Base-by-base conservation (phyloP, 1,140 invertebrate genomes). In the Trachymyrmex cornetzi region DNA sequence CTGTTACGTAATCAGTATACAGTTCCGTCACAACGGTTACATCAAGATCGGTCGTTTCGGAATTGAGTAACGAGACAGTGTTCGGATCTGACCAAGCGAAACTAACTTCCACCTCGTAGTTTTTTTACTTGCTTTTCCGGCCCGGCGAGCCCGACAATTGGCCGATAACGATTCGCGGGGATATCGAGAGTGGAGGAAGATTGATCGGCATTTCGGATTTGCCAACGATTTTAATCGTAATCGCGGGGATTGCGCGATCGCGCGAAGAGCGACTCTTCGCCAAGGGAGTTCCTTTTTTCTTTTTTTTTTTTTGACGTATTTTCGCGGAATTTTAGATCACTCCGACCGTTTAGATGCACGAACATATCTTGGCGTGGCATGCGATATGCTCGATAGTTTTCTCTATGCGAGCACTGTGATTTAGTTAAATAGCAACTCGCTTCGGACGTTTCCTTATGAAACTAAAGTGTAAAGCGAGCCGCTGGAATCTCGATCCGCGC, bases 391-490 rank as follows among this genome's bases (percentile, higher is more conserved):
- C 69, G 22, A 9, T 57, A 50, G 48, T 86, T 89, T 89, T 89
- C 82, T 80, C 87, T 34, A 30, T 11, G 66, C 57, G 57, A 64
- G 50, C n/a, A 61, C 57, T 12, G 48, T 66, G 89, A 86, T 87
- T 90, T 87, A 87, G 85, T 77, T 90, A 89, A 85, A 89, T 66
- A 86, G 34, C 77, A 27, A 55, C 50, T 59, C 38, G 44, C 57
- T 48, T 11, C 77, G 48, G 61, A 53, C 72, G 77, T 87, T 90
- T 89, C 85, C 88, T 84, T 63, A 71, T 80, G 79, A 90, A 87
- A 87, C 75, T 48, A 6, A 38, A 79, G 50, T 63, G 59, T 84
- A 80, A 80, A 61, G 24, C 55, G 4, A 59, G 69, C 79, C 53
- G 30, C 5, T 90, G 89, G 88, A 90, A 90, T 90, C 74, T 55